A percentile compares a stretch with the other conserved stretches of the same genome.
Conservation (phyloP, 2,888 invertebrate species). For the Philonicus albiceps region DNA sequence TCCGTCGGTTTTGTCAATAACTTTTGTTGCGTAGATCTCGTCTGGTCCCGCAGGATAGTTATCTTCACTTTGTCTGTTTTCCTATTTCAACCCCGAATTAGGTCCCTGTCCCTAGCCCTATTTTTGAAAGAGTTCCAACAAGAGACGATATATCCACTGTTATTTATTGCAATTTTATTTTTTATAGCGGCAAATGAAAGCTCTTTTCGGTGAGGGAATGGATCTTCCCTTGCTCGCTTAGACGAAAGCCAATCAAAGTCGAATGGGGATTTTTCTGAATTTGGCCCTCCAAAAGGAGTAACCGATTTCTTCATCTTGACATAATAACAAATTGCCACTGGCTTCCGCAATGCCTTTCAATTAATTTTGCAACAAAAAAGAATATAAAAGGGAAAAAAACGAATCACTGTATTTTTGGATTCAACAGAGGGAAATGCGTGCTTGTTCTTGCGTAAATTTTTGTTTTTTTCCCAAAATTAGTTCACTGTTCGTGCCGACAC, state of each 20-base stretch:
- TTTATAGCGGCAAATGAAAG: not conserved
- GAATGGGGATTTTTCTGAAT: not conserved
- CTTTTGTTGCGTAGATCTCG: slow-evolving; percentile 2
- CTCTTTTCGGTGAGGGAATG: not conserved
- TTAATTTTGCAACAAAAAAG: slow-evolving; percentile 8
- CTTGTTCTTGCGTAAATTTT: not conserved
- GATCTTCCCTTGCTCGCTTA: not conserved
- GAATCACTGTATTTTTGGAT: not conserved
- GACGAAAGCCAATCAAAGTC: not conserved
- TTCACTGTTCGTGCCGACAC: not conserved
- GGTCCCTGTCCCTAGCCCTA: not conserved
- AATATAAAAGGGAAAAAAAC: not conserved
- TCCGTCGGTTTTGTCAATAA: not conserved
- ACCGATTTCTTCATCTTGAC: not conserved
- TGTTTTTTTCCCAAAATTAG: not conserved
- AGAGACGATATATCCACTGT: not conserved
- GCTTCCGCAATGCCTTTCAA: not conserved
- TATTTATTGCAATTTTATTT: not conserved
- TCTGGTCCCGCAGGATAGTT: not conserved
- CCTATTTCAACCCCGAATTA: not conserved
- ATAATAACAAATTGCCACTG: not conserved
- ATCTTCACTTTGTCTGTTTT: slow-evolving; percentile 4
- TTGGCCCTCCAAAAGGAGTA: not conserved
- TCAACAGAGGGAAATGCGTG: not conserved
- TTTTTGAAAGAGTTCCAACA: slow-evolving; percentile 1